Evolutionary conservation across 2,888 invertebrate genomes (phyloP), one percentile per base, ranked within the genome.

Genomic region (Galeopsomyia nigrocyanea): DNA sequence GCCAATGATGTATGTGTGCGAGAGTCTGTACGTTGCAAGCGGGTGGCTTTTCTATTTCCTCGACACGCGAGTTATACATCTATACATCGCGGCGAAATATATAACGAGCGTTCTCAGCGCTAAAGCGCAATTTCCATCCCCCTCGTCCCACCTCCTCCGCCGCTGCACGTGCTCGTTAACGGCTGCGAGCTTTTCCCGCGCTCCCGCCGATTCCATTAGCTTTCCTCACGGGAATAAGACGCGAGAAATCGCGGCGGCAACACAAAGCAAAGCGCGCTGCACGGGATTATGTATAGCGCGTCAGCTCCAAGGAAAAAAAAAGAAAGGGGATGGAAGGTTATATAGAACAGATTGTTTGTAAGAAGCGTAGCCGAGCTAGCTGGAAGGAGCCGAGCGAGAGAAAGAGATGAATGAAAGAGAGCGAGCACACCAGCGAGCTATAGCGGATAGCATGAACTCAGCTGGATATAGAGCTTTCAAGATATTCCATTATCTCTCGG

Each of bases 151-250:
- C 26, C 5, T 26, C 39, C 13, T 39, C 13, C 5, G 7, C 10
- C 39, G 13, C 39, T 39, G 39, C 39, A 39, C 58, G 21, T 60
- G 64, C 75, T 78, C 78, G 79, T 78, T 77, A 77, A 79, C 76
- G 75, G 73, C 39, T 13, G 13, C 13, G 7, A 10, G 39, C 39
- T 39, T 39, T 39, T 39, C 7, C 39, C 39, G 75, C 76, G 74
- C 64, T 72, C 75, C 68, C 75, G 75, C 75, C 77, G 78, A 78
- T 80, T 78, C 77, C 78, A 81, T 81, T 79, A 81, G 63, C 70
- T 70, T 63, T 39, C 39, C 61, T 75, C 50, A 68, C 58, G 55
- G 57, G 31, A 69, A 70, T 61, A 76, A 75, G 67, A 50, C 68
- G 46, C 39, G 39, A 50, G 64, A 73, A 68, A 76, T 55, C 47